Percentiles rank a stretch among this genome's conserved stretches.
phyloP scores from a whole-genome alignment of 2,113 vertebrate species.

The Mustela nigripes region DNA sequence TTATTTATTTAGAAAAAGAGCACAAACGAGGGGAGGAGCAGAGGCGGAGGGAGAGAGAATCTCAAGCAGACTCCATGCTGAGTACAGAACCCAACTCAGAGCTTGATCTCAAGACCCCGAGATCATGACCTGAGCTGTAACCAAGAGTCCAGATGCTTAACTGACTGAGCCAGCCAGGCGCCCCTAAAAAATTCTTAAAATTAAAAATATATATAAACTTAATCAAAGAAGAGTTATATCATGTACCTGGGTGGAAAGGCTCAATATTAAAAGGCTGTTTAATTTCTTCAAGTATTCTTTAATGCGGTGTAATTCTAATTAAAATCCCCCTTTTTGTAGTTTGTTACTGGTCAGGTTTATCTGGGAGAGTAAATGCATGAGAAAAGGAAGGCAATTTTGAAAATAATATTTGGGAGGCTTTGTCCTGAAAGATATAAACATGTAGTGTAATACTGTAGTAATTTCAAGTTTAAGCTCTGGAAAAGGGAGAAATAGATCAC shows the following conservation, averaged over 20 bases:
- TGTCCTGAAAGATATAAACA: conserved; percentile 2
- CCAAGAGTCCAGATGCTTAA: background rate
- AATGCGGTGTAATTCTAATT: conserved; percentile 10
- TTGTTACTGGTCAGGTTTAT: conserved; percentile 25
- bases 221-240: background rate
- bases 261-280: conserved; percentile 15
- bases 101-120: background rate
- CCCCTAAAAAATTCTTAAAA: background rate
- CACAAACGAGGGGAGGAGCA: background rate
- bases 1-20: background rate
- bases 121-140: background rate
- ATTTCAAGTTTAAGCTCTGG: conserved; percentile 26
- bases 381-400: conserved; percentile 33
- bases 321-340: background rate
- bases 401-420: background rate
- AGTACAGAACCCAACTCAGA: background rate
- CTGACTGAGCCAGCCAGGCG: background rate
- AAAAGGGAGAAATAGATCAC: background rate
- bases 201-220: background rate
- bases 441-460: background rate
- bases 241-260: background rate
- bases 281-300: conserved; percentile 46
- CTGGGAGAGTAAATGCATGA: background rate
- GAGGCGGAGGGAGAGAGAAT: background rate
- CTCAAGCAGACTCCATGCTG: background rate